Conservation (phyloP, 2,113 vertebrate species). For the Haplotaxodon microlepis region DNA sequence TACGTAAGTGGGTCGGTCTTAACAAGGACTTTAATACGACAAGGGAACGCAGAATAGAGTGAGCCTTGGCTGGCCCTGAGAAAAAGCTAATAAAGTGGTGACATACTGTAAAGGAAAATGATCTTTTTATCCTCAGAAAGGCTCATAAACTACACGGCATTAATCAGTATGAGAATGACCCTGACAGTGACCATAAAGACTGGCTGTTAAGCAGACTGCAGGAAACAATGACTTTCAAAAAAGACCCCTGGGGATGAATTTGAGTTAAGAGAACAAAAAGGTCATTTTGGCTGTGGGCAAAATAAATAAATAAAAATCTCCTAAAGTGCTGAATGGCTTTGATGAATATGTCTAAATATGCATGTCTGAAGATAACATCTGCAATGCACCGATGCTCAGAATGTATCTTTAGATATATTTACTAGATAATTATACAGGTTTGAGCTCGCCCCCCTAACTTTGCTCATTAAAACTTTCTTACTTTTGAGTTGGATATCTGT, state of each 20-base stretch:
- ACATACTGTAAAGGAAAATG: constrained; percentile 13
- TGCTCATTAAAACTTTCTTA: constrained; percentile 44
- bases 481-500: constrained; percentile 10
- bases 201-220: constrained; percentile 3
- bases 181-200: constrained; percentile 17
- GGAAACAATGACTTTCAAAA: background rate
- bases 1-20: background rate
- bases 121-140: constrained; percentile 21
- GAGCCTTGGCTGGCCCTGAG: background rate
- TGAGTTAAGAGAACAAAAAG: background rate
- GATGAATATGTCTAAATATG: background rate
- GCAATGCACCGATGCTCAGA: background rate
- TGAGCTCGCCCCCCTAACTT: background rate
- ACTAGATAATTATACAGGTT: background rate
- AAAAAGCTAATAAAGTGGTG: constrained; percentile 9
- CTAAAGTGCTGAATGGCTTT: background rate
- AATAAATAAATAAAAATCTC: background rate
- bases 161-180: constrained; percentile 20
- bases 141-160: constrained; percentile 28
- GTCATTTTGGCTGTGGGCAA: background rate
- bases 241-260: background rate
- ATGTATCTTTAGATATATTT: background rate
- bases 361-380: background rate
- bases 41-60: background rate
- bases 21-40: background rate